Conservation (phyloP, 2,797 vertebrate species). For the Protonibea diacanthus region DNA sequence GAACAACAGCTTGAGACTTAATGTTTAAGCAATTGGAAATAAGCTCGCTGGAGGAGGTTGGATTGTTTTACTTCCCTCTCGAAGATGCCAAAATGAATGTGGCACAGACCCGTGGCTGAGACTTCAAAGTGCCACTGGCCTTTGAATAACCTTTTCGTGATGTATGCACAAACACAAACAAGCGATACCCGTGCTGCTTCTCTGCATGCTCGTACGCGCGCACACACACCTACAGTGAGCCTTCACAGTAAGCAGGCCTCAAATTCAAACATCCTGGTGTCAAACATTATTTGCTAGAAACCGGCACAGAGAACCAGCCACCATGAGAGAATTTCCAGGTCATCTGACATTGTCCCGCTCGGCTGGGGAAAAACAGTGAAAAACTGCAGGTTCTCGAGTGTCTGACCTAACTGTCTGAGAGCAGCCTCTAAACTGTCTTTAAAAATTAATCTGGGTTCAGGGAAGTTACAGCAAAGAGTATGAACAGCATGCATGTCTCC, state of each 20-base stretch:
- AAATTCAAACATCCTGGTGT: conserved; percentile 57
- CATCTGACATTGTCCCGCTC: conserved; percentile 49
- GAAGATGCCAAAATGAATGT: conserved; percentile 52
- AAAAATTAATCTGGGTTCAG: background rate
- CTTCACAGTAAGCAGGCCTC: conserved; percentile 27
- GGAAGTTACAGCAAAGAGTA: background rate
- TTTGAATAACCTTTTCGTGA: conserved; percentile 72
- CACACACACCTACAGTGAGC: conserved; percentile 8
- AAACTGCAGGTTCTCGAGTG: conserved; percentile 21
- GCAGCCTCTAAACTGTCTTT: background rate
- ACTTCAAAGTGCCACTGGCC: conserved; percentile 64
- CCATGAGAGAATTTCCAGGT: conserved; percentile 57
- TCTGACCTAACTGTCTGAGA: conserved; percentile 13
- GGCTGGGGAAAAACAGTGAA: conserved; percentile 20
- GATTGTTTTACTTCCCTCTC: conserved; percentile 26
- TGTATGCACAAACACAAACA: conserved; percentile 46
- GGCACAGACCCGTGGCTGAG: conserved; percentile 33
- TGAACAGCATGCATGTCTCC: background rate
- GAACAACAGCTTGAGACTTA: too few relatives aligned
- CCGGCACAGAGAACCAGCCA: conserved; percentile 41
- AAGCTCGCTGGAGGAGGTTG: conserved; percentile 1
- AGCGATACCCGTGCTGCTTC: conserved; percentile 13
- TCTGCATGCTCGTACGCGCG: background rate
- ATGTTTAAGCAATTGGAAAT: background rate
- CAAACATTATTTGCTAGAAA: conserved; percentile 55